phyloP scores from a whole-genome alignment of 2,797 vertebrate species.

The Stomatorhinus walkeri region DNA sequence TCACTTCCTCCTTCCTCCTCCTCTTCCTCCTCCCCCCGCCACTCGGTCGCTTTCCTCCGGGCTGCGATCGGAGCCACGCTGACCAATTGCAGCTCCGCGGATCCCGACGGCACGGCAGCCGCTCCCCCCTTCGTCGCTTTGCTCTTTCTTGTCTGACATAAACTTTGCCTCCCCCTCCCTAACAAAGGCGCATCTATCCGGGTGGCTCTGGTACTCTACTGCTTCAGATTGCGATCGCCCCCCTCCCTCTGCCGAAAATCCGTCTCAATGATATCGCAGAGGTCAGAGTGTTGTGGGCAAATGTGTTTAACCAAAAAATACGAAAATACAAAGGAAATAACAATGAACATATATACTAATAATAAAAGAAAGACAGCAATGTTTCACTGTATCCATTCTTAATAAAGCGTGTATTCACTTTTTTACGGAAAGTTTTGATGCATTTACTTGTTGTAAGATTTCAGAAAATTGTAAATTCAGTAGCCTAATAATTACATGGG shows the following conservation, averaged over 20 bases:
- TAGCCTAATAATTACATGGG: not conserved
- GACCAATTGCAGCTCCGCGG: conserved; percentile 39
- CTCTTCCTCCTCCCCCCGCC: conserved; percentile 52
- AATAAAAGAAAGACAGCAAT: not conserved
- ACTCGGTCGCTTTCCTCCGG: conserved; percentile 39
- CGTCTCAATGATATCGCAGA: not conserved
- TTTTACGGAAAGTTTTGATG: not conserved
- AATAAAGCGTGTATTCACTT: not conserved
- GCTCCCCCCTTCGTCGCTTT: not conserved
- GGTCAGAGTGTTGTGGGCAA: not conserved
- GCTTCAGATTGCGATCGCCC: not conserved
- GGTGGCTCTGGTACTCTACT: not conserved
- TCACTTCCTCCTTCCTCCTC: conserved; percentile 60
- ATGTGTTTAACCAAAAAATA: not conserved
- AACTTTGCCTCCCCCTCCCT: not conserved
- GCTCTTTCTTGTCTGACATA: not conserved
- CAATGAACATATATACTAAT: not conserved
- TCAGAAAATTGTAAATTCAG: not conserved
- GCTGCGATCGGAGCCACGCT: conserved; percentile 34
- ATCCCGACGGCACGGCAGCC: conserved; percentile 18
- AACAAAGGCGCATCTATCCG: not conserved
- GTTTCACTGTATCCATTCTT: not conserved
- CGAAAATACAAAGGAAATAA: not conserved
- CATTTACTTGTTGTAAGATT: not conserved
- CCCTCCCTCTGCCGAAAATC: not conserved